These are phyloP conservation scores for Drosophila trapezifrons DNA, from an alignment of 1,140 invertebrate species.

Conservation along the genomic window DNA sequence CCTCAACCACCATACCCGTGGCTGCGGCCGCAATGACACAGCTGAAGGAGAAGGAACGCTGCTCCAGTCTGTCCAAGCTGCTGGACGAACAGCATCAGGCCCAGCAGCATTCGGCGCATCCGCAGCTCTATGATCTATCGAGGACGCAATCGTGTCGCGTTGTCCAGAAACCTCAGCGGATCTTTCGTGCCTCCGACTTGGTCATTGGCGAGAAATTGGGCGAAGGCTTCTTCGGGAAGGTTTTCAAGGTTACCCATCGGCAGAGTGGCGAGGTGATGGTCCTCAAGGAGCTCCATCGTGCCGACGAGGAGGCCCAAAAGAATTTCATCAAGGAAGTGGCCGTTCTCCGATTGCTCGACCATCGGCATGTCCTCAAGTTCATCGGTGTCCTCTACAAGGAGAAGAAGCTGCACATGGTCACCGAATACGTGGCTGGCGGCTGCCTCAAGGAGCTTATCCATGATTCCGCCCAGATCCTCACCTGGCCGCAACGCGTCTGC, in stretches of 20 bases:
- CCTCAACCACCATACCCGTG: conserved; percentile 22
- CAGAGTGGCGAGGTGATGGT: conserved; percentile 97
- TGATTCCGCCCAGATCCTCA: conserved; percentile 85
- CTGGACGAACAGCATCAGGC: conserved; percentile 87
- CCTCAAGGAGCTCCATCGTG: conserved; percentile 95
- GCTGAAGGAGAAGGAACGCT: conserved; percentile 89
- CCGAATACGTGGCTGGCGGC: conserved; percentile 95
- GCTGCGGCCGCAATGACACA: conserved; percentile 19
- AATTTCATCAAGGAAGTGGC: conserved; percentile 98
- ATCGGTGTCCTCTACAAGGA: conserved; percentile 97
- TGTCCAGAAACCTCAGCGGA: conserved; percentile 89
- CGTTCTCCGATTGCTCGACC: conserved; percentile 93
- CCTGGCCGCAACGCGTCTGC: conserved; percentile 92
- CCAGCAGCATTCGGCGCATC: conserved; percentile 65
- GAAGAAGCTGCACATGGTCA: conserved; percentile 94
- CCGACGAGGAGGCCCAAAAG: conserved; percentile 96
- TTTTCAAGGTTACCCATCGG: conserved; percentile 94
- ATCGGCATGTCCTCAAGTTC: conserved; percentile 95
- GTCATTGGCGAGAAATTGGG: conserved; percentile 94
- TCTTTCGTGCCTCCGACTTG: conserved; percentile 95
- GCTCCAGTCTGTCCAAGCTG: conserved; percentile 93
- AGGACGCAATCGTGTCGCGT: conserved; percentile 94
- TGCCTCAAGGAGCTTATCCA: conserved; percentile 94
- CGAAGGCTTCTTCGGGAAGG: conserved; percentile 96
- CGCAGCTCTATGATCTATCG: conserved; percentile 88